Evolutionary conservation across 2,113 vertebrate genomes (phyloP), one percentile per base, ranked within the genome.

Genomic region (Ochotona princeps): DNA sequence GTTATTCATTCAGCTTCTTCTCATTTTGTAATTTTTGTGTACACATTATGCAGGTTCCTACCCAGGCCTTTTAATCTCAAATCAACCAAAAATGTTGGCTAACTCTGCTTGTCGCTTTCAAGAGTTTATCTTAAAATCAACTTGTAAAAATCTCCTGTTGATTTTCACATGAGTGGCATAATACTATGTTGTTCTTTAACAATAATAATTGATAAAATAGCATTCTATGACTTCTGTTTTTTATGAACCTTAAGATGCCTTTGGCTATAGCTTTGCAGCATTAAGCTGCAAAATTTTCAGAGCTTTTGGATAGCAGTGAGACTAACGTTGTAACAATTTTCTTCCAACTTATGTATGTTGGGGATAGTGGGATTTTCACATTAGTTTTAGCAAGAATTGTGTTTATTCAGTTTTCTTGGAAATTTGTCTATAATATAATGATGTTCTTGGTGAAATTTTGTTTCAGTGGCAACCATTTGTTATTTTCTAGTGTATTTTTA

Each of bases 401-500:
- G 35, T 75, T 38, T 80, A 35, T 21, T 44, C 9, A 66, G 1
- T 83, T 73, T 79, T 86, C 18, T 61, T 90, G 25, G 28, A 82
- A 84, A 44, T 78, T 9, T 79, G 67, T 38, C 60, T 91, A 51
- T 28, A 25, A 25, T 87, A 49, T 14, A 54, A 0, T 75, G 17
- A 85, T 17, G 91, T n/a, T 76, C 14, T 44, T 60, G n/a, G 25
- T 92, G 7, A 30, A 69, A 0, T 84, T 30, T 84, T 89, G 12
- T 76, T 57, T 87, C 25, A 57, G 67, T 9, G 25, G 15, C 79
- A 81, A 91, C 30, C 26, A 38, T 70, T 88, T 81, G 25, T 73
- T 90, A 79, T 69, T 92, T 90, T 92, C 26, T 92, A 69, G 70
- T 47, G 2, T 61, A 20, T 88, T 94, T 44, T 94, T 44, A 74